A percentile compares a stretch with the other conserved stretches of the same genome.
Conservation (phyloP, 2,888 invertebrate genomes). For the Ellobium chinense region DNA sequence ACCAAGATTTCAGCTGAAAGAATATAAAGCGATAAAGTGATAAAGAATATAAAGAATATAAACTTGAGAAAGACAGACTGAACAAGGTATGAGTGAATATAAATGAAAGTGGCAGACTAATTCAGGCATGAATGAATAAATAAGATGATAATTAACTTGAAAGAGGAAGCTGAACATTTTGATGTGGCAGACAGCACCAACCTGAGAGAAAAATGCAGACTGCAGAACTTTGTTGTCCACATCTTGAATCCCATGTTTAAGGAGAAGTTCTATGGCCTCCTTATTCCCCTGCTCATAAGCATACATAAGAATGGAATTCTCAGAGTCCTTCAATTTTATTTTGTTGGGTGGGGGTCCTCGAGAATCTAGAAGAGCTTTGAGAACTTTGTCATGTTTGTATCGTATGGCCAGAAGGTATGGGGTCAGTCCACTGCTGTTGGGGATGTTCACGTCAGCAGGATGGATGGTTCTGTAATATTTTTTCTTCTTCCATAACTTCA, state of each 20-base stretch:
- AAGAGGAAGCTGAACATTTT: too few species aligned
- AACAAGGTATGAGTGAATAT: too few species aligned
- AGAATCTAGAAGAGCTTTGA: conserved; percentile 86
- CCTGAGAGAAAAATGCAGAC: conserved; percentile 81
- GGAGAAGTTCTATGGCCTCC: conserved; percentile 87
- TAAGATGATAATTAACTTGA: too few species aligned
- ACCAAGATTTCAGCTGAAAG: too few species aligned
- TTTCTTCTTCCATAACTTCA: not conserved
- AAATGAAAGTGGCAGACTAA: too few species aligned
- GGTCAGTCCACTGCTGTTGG: conserved; percentile 58
- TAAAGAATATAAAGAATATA: too few species aligned
- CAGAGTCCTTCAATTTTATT: conserved; percentile 80
- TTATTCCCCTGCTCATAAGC: conserved; percentile 86
- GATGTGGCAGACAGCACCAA: too few species aligned
- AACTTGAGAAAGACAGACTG: too few species aligned
- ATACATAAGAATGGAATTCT: conserved; percentile 82
- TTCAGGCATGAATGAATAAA: too few species aligned
- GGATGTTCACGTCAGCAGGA: conserved; percentile 50
- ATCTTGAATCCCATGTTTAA: conserved; percentile 91
- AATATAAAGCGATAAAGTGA: too few species aligned
- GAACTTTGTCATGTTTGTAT: conserved; percentile 82
- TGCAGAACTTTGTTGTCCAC: conserved; percentile 89
- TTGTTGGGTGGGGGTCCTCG: conserved; percentile 90
- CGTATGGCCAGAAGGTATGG: conserved; percentile 71
- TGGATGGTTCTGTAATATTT: conserved; percentile 22